These are phyloP conservation scores for Goniozus legneri DNA, from an alignment of 1,140 invertebrate species.

Conservation along the genomic window DNA sequence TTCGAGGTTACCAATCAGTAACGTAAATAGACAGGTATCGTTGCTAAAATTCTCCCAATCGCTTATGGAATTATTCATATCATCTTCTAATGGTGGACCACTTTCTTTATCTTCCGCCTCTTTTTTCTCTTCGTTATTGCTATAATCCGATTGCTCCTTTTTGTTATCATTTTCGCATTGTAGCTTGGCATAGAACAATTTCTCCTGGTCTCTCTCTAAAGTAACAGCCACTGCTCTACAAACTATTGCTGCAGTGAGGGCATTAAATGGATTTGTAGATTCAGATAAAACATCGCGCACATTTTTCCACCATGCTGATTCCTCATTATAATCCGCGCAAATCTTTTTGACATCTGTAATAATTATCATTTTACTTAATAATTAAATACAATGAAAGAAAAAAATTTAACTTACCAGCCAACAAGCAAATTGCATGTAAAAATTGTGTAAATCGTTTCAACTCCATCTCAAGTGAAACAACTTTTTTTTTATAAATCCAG, in stretches of 20 bases:
- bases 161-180: conserved; percentile 33
- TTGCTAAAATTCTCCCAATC: conserved; percentile 82
- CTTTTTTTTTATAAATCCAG: conserved; percentile 58
- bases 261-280: conserved; percentile 67
- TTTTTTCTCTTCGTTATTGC: conserved; percentile 10
- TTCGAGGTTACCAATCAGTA: conserved; percentile 84
- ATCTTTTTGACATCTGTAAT: conserved; percentile 43
- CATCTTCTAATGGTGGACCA: conserved; percentile 48
- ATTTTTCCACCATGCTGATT: conserved; percentile 72
- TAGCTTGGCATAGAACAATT: conserved; percentile 17
- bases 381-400: neutral
- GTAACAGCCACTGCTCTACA: conserved; percentile 68
- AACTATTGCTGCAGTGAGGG: conserved; percentile 70
- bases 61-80: conserved; percentile 42
- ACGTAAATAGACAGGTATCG: conserved; percentile 80
- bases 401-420: conserved; percentile 35
- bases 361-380: conserved; percentile 1
- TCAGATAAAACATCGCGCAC: conserved; percentile 68
- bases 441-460: conserved; percentile 52
- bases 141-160: conserved; percentile 18
- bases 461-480: conserved; percentile 43
- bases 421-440: conserved; percentile 48
- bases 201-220: conserved; percentile 53
- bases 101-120: conserved; percentile 10
- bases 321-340: conserved; percentile 60